Base-by-base conservation (phyloP, 2,113 vertebrate genomes). In the Hemiprocne comata region DNA sequence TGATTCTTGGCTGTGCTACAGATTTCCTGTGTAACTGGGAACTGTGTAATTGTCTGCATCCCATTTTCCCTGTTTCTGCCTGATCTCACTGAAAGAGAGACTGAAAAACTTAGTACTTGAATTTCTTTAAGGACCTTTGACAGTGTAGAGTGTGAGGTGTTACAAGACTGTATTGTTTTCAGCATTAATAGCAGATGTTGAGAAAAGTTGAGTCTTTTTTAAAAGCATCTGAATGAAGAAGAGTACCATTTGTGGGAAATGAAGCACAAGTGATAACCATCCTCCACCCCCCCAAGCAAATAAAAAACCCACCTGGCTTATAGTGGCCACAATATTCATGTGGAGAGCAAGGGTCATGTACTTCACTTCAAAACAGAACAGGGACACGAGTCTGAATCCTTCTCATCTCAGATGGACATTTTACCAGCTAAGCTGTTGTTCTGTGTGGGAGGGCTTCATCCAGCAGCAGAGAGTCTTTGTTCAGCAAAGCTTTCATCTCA, bases 1-100 rank as follows among this genome's bases (percentile, higher is more conserved):
- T 82, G 48, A 66, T 87, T 94, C 60, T 73, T 90, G 93, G 46
- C 94, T 83, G 17, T 66, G 23, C 60, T 69, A 46, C 66, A 83
- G 54, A 38, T 79, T 85, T 58, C 66, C 85, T 76, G 12, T 55
- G 50, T 76, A 81, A 89, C 31, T 57, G 76, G 50, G 73, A 61
- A 16, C 50, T n/a, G 40, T 60, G 42, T 72, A 65, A 61, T 81
- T 85, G 29, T 65, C 70, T 94, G n/a, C 71, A 69, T 75, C 70
- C 81, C 66, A 15, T 83, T 85, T 95, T 85, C 44, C 36, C 31
- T 36, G 2, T 55, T 93, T 75, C 80, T 93, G 73, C 48, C 48
- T 78, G 33, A 57, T 77, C 24, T 90, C 40, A 55, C 66, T 67
- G 73, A 72, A 36, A 53, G 60, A 82, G 71, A 69, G 6, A 15